Conservation (phyloP, 92 coral and sea anemone species). For the Porites evermanni region DNA sequence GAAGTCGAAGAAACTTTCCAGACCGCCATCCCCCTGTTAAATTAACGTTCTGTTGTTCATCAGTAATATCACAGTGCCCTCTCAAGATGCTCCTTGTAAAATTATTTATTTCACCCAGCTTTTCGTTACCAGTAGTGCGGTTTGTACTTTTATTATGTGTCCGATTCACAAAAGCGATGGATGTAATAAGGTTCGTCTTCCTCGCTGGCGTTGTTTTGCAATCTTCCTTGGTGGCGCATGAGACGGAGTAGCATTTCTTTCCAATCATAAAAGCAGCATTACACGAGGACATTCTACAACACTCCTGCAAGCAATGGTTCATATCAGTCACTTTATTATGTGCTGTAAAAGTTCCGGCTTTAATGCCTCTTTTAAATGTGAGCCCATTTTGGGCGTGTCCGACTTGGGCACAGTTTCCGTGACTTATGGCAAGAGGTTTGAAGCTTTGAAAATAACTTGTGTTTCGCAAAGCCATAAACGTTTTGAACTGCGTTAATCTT, state of each 20-base stretch:
- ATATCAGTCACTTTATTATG: conserved; percentile 67
- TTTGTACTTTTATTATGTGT: conserved; percentile 16
- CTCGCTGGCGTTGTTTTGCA: conserved; percentile 67
- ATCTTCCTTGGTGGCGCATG: conserved; percentile 61
- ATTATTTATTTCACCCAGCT: conserved; percentile 5
- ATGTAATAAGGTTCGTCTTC: conserved; percentile 44
- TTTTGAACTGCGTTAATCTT: conserved; percentile 53
- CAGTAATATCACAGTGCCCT: conserved; percentile 68
- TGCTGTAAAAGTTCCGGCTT: conserved; percentile 72
- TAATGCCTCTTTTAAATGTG: conserved; percentile 70
- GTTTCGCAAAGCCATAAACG: conserved; percentile 62
- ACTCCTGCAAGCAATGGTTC: conserved; percentile 63
- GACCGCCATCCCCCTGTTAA: conserved; percentile 91
- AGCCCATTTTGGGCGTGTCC: conserved; percentile 45
- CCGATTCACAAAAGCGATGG: conserved; percentile 67
- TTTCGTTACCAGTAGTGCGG: conserved; percentile 8
- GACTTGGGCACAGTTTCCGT: conserved; percentile 13
- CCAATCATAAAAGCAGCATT: conserved; percentile 83
- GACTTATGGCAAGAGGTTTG: not conserved
- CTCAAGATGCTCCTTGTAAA: conserved; percentile 49
- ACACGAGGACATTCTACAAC: conserved; percentile 72
- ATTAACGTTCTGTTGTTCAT: conserved; percentile 75
- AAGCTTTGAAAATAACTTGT: conserved; percentile 12
- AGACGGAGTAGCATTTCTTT: conserved; percentile 77
- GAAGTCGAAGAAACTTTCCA: conserved; percentile 86